Evolutionary conservation across 2,888 invertebrate genomes (phyloP).

Genomic region (Thecophora atra): DNA sequence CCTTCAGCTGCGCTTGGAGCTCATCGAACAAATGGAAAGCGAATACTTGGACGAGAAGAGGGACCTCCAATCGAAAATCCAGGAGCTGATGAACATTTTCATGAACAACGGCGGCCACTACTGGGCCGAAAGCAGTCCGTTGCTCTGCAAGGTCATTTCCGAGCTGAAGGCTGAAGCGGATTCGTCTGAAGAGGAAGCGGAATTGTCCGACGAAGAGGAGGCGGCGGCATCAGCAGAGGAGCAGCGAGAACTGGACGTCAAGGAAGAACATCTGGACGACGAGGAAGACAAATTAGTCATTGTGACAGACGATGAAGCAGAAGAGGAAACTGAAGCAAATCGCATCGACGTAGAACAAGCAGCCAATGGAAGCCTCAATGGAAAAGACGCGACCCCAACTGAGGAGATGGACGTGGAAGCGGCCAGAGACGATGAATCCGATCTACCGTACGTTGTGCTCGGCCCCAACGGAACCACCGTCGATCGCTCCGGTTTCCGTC

Average conservation of each 20-base stretch:
- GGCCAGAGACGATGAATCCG: background rate
- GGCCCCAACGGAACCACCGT: slow-evolving; percentile 64
- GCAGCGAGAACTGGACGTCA: background rate
- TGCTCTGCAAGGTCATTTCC: background rate
- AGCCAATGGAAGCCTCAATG: background rate
- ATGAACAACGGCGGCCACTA: background rate
- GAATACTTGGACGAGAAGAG: slow-evolving; percentile 6
- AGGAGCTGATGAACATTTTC: background rate
- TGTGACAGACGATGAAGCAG: background rate
- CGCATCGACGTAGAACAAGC: background rate
- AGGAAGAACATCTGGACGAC: background rate
- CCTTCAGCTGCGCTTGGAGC: slow-evolving; percentile 7
- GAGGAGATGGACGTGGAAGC: background rate
- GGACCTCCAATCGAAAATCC: background rate
- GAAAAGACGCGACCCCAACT: background rate
- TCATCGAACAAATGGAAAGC: slow-evolving; percentile 13
- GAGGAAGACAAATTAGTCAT: background rate
- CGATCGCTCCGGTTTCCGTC: slow-evolving; percentile 58
- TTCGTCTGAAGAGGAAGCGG: background rate
- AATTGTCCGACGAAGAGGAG: background rate
- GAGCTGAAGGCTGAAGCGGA: background rate
- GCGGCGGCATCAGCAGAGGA: background rate
- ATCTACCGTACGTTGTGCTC: slow-evolving; percentile 37
- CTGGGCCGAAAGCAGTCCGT: background rate
- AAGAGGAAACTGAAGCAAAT: background rate